Evolutionary conservation across 2,797 vertebrate species (phyloP).

Genomic region (Syndactyla subalaris): DNA sequence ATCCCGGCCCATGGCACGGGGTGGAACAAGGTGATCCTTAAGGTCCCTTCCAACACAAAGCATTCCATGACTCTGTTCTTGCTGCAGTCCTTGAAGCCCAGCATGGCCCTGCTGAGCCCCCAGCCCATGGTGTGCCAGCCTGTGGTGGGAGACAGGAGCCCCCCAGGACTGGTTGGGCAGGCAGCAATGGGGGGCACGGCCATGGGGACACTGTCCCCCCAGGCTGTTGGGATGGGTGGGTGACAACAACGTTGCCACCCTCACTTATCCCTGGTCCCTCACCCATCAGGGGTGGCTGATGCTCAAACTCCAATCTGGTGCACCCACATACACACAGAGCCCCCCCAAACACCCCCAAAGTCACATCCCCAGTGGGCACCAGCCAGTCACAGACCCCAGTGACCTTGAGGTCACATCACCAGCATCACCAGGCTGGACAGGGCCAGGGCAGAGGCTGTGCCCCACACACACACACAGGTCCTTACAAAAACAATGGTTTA

Average conservation of each 20-base stretch:
- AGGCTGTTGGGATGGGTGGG: fast-evolving
- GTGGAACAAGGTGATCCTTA: not conserved
- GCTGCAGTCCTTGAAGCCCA: not conserved
- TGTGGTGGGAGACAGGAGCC: not conserved
- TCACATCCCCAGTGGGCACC: no score
- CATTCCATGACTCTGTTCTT: fast-evolving
- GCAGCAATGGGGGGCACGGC: not conserved
- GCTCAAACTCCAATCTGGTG: no score
- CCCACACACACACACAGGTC: no score
- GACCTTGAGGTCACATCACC: no score
- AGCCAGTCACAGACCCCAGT: no score
- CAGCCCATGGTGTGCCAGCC: no score
- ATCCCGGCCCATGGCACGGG: not conserved
- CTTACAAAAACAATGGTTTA: not conserved
- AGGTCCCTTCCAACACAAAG: not conserved
- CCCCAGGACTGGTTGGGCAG: not conserved
- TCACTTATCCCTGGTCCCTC: not conserved
- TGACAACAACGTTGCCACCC: not conserved
- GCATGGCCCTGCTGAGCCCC: not conserved
- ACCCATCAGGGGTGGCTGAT: no score
- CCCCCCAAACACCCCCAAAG: not conserved
- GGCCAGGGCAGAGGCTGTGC: not conserved
- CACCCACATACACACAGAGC: not conserved
- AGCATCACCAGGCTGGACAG: no score
- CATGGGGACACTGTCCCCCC: not conserved